phyloP scores from a whole-genome alignment of 2,888 invertebrate genomes.

The Heliconius aoede region DNA sequence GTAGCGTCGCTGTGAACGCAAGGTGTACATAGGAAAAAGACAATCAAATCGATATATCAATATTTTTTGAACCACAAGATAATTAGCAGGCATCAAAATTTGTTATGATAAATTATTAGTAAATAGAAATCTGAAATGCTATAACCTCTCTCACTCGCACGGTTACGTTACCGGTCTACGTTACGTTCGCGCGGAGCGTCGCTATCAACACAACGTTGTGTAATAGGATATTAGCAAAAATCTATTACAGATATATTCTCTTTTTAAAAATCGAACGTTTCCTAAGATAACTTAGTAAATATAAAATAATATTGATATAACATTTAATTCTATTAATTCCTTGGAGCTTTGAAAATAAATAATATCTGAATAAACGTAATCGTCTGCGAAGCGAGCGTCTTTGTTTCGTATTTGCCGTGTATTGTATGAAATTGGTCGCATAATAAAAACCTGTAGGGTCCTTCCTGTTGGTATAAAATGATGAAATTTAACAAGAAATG shows the following conservation, averaged over 20 bases:
- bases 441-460: background rate
- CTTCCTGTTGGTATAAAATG: background rate
- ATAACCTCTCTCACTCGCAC: background rate
- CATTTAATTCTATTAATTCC: background rate
- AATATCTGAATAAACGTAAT: too few relatives aligned
- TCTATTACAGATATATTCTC: background rate
- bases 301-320: background rate
- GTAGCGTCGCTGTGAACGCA: conserved; percentile 60
- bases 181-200: background rate
- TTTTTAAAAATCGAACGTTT: background rate
- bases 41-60: background rate
- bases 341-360: too few relatives aligned
- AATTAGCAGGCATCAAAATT: background rate
- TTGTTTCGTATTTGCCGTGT: too few relatives aligned
- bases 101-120: background rate
- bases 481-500: background rate
- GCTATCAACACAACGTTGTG: background rate
- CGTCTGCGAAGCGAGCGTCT: too few relatives aligned
- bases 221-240: background rate
- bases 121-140: background rate
- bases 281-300: background rate
- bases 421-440: too few relatives aligned
- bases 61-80: background rate
- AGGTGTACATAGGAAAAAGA: conserved; percentile 15
- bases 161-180: too few relatives aligned